Base-by-base conservation (phyloP, 2,888 invertebrate species). In the Pristionchus maxplancki region DNA sequence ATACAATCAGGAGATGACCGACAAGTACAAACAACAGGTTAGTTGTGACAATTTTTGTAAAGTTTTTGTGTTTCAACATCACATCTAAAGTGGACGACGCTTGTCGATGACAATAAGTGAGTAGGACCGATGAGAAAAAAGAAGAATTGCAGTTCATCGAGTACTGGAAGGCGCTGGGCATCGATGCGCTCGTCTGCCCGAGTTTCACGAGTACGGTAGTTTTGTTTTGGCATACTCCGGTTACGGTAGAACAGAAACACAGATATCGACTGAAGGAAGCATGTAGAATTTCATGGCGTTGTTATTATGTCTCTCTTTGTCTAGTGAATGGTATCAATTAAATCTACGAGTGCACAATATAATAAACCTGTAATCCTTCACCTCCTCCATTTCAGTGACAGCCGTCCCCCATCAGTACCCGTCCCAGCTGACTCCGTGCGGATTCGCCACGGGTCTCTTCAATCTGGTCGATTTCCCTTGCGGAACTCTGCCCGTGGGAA, bases 111-210 rank as follows among this genome's bases (percentile, higher is more conserved):
- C n/a, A n/a, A n/a, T n/a, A n/a, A n/a, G n/a, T n/a, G n/a, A n/a
- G n/a, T n/a, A n/a, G n/a, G n/a, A n/a, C n/a, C n/a, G n/a, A n/a
- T n/a, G n/a, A n/a, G n/a, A n/a, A n/a, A 40, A 17, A 87, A 13
- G 31, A 40, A 8, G 0, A 48, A n/a, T 89, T 89, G 67, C 88
- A 93, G 92, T 93, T 93, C 87, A 90, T 90, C 78, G 90, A 91
- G 48, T 90, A 91, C 89, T 93, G 93, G 93, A 89, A 90, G 53
- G 89, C 88, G 5, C 50, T 91, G 13, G 90, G 89, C 13, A 90
- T 95, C 53, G 95, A 95, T 89, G 94, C 94, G 1, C 90, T 95
- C 11, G 90, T 95, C 40, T 95, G 94, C 87, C 95, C 95, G 4
- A 92, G 94, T 20, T 95, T 95, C 87, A 88, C 92, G 9, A 90